Conservation (phyloP, 2,113 vertebrate genomes). For the Notechis scutatus region DNA sequence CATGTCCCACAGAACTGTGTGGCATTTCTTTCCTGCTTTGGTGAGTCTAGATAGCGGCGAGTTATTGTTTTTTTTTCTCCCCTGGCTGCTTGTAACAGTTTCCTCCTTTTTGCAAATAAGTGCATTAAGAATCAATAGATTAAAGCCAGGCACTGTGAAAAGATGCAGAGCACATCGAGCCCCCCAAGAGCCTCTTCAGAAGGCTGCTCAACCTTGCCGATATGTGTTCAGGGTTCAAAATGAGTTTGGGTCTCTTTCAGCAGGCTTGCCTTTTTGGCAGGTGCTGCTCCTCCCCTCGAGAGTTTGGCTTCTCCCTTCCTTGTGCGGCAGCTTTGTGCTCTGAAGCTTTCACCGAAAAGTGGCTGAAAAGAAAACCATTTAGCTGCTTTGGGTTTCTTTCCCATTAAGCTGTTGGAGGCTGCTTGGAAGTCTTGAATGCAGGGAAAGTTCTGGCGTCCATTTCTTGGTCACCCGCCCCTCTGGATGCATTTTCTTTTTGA, state of each 20-base stretch:
- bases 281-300: background rate
- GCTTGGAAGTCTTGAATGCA: conserved; percentile 15
- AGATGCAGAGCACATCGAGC: background rate
- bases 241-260: background rate
- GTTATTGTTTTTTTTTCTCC: rapidly evolving
- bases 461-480: conserved; percentile 29
- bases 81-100: rapidly evolving
- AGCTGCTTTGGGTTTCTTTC: conserved; percentile 38
- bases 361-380: conserved; percentile 31
- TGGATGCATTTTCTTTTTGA: background rate
- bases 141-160: rapidly evolving
- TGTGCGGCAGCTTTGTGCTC: background rate
- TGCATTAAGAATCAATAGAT: background rate
- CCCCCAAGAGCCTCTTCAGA: conserved; percentile 3
- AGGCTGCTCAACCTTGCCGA: background rate
- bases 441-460: rapidly evolving
- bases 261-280: background rate
- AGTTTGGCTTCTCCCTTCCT: conserved; percentile 22
- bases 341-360: conserved; percentile 35
- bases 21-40: background rate
- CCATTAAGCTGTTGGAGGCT: background rate
- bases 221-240: background rate
- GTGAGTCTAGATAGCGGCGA: rapidly evolving
- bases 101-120: background rate
- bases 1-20: background rate